Base-by-base conservation (phyloP, 2,888 invertebrate species). In the Napeogenes inachia region DNA sequence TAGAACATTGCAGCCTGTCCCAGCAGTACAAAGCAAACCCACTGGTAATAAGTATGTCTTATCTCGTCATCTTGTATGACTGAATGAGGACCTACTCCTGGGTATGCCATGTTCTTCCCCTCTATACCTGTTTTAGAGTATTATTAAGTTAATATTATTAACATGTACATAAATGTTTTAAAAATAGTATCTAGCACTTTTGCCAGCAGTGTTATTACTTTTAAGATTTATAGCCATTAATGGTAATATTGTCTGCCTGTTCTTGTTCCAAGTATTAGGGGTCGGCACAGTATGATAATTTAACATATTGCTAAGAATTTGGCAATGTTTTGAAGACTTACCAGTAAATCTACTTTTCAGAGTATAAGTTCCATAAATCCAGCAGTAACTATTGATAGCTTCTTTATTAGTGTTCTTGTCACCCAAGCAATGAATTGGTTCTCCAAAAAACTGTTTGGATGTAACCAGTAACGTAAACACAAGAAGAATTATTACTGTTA, bases 401-500 rank as follows among this genome's bases (percentile, higher is more conserved):
- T 93, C 93, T 66, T 90, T 91, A 57, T 93, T 91, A 42, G 61
- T 73, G 62, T 83, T 80, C 56, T 89, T 85, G 13, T 84, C 87
- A 5, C 90, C 87, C 77, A 93, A 91, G 79, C 97, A 97, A 73
- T 94, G 93, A 59, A 97, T 96, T 0, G 96, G 96, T 72, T 96
- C 95, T 0, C 96, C 96, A 73, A 96, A 96, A 84, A 95, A 96
- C 80, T 97, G 95, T 74, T 95, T 95, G 13, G 95, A 94, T 33
- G 95, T 94, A 54, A 97, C 92, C 72, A 96, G 79, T 72, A 96
- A 84, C 1, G 95, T 94, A 81, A 94, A 95, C 33, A 94, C 92
- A 50, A 96, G 85, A 64, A 97, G 84, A 75, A 96, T 91, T 57
- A 94, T 91, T 57, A 94, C 94, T 0, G 95, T 94, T 45, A 93